Evolutionary conservation across 2,888 invertebrate genomes (phyloP), one percentile per base, ranked within the genome.

Genomic region (Lordiphosa fenestrarum): DNA sequence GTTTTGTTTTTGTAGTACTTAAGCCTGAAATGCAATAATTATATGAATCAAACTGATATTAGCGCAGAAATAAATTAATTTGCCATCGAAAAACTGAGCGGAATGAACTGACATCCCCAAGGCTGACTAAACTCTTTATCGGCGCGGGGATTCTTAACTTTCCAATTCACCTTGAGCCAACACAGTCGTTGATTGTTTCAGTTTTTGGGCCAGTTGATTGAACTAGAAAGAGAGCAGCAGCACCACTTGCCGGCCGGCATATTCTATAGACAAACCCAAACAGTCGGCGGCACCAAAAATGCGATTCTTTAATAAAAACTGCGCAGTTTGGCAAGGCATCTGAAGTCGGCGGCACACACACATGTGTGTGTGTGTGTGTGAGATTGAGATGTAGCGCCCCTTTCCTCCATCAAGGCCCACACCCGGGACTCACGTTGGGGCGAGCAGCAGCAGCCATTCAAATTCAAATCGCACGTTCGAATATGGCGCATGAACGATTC

Each of bases 141-240:
- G 21, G 36, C 15, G 30, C 33, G 44, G 53, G 44, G 49, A 50
- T 39, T 23, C 56, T 46, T 52, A 19, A 58, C 52, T 63, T 56
- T 63, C 56, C 62, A 62, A 55, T 63, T 63, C 62, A 63, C 63
- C 63, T 63, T 63, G 63, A 56, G 62, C 50, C 62, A 46, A 40
- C 59, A 12, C 58, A 12, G 38, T 47, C 6, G 7, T 30, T 30
- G 30, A 15, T 30, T 33, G 30, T 30, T 41, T 47, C 38, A 39
- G 42, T 53, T 63, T 56, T 38, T 56, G 35, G 63, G 38, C 55
- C 51, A 30, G 63, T 63, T 63, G 61, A 41, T 62, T 63, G 63
- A 63, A 63, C 63, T 15, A 21, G 12, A 21, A 49, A 49, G 25
- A 49, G 15, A 49, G 7, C 50, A 40, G 15, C 50, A 40, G 19